phyloP scores from a whole-genome alignment of 1,140 invertebrate genomes.

The Tetraneura akinire region DNA sequence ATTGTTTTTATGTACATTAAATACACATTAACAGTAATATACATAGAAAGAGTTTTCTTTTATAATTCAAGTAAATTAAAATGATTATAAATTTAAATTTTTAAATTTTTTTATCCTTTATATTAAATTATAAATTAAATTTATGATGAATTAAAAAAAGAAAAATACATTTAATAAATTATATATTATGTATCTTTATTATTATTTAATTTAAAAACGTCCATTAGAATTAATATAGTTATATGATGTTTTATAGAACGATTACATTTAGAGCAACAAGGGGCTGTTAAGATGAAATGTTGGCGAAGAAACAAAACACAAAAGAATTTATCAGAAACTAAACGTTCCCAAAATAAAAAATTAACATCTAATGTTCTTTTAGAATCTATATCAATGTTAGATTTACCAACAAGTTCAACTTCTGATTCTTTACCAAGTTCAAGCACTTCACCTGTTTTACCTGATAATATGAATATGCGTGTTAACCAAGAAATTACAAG shows the following conservation, averaged over 20 bases:
- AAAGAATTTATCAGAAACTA: slow-evolving; percentile 60
- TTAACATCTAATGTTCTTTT: slow-evolving; percentile 4
- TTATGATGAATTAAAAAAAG: too few relatives aligned
- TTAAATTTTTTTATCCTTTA: too few relatives aligned
- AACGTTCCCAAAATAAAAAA: slow-evolving; percentile 51
- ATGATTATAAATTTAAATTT: too few relatives aligned
- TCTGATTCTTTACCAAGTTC: slow-evolving; percentile 40
- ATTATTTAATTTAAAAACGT: too few relatives aligned
- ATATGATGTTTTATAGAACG: slow-evolving; percentile 56
- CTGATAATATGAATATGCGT: background rate
- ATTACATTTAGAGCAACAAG: slow-evolving; percentile 65
- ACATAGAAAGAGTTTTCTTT: too few relatives aligned
- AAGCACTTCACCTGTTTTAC: slow-evolving; percentile 30
- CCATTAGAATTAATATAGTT: too few relatives aligned
- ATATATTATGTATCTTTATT: too few relatives aligned
- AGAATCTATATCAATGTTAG: slow-evolving; percentile 39
- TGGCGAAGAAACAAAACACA: slow-evolving; percentile 60
- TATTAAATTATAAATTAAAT: too few relatives aligned
- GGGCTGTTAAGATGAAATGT: slow-evolving; percentile 52
- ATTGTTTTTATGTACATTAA: too few relatives aligned
- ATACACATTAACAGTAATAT: too few relatives aligned
- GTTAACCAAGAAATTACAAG: background rate
- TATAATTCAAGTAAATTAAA: too few relatives aligned
- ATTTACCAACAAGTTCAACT: slow-evolving; percentile 37
- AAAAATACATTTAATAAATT: too few relatives aligned